Conservation (phyloP, 2,797 vertebrate genomes). For the Myoxocephalus aenaeus region DNA sequence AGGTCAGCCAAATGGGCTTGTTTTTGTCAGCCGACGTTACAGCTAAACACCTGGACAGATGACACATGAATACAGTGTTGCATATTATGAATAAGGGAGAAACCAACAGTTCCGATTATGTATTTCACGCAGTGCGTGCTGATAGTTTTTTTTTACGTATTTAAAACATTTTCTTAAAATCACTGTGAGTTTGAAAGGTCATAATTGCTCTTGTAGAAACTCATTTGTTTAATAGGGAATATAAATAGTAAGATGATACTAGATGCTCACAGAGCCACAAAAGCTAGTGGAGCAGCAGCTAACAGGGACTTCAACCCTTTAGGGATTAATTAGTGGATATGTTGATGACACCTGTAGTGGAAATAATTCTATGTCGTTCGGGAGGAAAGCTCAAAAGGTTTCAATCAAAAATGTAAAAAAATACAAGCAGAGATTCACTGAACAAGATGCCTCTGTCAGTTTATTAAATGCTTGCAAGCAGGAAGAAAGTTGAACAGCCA, state of each 20-base stretch:
- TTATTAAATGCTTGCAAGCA: too few species aligned
- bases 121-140: neutral
- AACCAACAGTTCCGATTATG: neutral
- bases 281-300: neutral
- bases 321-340: neutral
- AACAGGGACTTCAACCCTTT: neutral
- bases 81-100: neutral
- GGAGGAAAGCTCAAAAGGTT: too few species aligned
- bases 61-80: neutral
- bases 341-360: neutral
- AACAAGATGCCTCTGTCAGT: too few species aligned
- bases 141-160: neutral
- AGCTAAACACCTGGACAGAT: neutral
- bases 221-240: neutral
- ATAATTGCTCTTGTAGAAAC: too few species aligned
- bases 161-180: neutral
- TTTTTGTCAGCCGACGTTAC: neutral
- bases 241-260: neutral
- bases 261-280: too few species aligned
- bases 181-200: neutral
- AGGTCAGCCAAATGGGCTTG: neutral
- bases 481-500: too few species aligned
- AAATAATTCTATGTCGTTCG: too few species aligned
- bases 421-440: too few species aligned
- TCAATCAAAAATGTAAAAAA: too few species aligned